Evolutionary conservation across 2,888 invertebrate species (phyloP).

Genomic region (Hesperia comma): DNA sequence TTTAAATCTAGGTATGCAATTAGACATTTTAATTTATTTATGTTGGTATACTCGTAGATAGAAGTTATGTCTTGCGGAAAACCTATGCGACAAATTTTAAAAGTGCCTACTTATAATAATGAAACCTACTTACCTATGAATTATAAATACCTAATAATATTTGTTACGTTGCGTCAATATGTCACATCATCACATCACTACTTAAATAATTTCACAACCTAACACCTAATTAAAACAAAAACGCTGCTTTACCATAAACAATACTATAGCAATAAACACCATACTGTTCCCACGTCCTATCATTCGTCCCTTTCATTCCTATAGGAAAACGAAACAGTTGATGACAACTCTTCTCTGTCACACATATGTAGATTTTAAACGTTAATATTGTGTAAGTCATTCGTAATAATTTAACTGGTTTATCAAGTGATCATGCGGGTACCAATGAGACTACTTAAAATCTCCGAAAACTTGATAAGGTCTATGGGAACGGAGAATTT

Average conservation of each 20-base stretch:
- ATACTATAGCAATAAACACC: slow-evolving; percentile 51
- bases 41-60: too few relatives aligned
- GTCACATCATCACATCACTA: not conserved
- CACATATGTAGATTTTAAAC: slow-evolving; percentile 29
- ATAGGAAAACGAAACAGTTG: slow-evolving; percentile 3
- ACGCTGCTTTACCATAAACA: slow-evolving; percentile 52
- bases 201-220: slow-evolving; percentile 33
- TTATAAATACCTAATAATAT: too few relatives aligned
- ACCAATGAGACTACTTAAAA: slow-evolving; percentile 28
- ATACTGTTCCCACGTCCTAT: slow-evolving; percentile 57
- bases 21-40: too few relatives aligned
- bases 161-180: not conserved
- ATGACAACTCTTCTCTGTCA: slow-evolving; percentile 1
- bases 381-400: slow-evolving; percentile 27
- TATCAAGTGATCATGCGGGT: slow-evolving; percentile 31
- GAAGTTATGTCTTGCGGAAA: too few relatives aligned
- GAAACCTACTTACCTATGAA: too few relatives aligned
- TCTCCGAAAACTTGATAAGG: slow-evolving; percentile 16
- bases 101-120: too few relatives aligned
- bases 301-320: slow-evolving; percentile 47
- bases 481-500: slow-evolving; percentile 14
- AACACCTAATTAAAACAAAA: slow-evolving; percentile 51
- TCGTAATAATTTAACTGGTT: slow-evolving; percentile 34
- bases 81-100: too few relatives aligned
- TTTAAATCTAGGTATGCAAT: too few relatives aligned